Conservation (phyloP, 2,888 invertebrate genomes). For the Drosophila stalkeri region DNA sequence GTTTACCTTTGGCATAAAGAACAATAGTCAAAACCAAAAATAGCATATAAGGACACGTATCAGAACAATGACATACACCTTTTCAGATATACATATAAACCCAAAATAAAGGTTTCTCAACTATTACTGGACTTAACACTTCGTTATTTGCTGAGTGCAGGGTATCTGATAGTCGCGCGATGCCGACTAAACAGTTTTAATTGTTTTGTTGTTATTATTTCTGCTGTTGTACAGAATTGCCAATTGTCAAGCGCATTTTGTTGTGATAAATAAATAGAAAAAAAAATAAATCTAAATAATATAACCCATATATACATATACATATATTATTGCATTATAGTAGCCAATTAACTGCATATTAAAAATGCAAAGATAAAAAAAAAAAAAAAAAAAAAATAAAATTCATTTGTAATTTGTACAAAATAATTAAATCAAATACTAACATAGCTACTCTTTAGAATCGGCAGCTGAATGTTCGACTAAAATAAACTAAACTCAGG, state of each 20-base stretch:
- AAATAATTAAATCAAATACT: conserved; percentile 61
- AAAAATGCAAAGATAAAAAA: neutral
- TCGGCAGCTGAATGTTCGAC: conserved; percentile 56
- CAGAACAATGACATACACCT: too few relatives aligned
- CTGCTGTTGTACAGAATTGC: conserved; percentile 57
- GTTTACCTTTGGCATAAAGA: too few relatives aligned
- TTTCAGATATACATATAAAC: too few relatives aligned
- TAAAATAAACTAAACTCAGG: conserved; percentile 73
- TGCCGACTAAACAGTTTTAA: neutral
- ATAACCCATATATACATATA: neutral
- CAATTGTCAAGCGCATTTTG: conserved; percentile 82
- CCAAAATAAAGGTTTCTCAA: too few relatives aligned
- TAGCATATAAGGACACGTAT: too few relatives aligned
- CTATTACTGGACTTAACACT: too few relatives aligned
- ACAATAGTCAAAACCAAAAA: too few relatives aligned
- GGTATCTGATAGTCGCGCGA: conserved; percentile 2
- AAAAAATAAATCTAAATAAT: conserved; percentile 32
- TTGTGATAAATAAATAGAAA: conserved; percentile 80
- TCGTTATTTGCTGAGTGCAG: neutral
- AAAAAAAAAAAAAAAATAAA: neutral
- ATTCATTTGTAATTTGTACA: conserved; percentile 39
- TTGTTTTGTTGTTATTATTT: conserved; percentile 30
- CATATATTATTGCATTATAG: conserved; percentile 47
- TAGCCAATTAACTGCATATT: conserved; percentile 48
- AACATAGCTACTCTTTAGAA: conserved; percentile 46